Conservation (phyloP, 2,797 vertebrate species). For the Botia almorhae region DNA sequence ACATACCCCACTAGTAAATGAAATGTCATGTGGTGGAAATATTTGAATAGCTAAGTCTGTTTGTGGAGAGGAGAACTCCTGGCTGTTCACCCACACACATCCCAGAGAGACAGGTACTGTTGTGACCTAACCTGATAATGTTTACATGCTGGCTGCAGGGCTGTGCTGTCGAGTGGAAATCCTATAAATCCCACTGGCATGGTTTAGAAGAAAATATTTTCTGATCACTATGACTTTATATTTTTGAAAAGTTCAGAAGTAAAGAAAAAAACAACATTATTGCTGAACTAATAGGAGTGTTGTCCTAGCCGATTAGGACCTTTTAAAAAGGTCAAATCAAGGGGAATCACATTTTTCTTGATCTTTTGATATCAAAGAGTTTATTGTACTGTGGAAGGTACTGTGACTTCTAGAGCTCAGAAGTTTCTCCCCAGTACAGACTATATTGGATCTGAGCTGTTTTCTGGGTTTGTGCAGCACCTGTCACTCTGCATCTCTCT, state of each 20-base stretch:
- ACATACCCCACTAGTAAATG: background rate
- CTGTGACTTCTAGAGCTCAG: too few species aligned
- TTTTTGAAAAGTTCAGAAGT: too few species aligned
- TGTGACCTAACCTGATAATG: slow-evolving; percentile 52
- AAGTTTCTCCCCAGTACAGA: too few species aligned
- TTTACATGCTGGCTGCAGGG: slow-evolving; percentile 50
- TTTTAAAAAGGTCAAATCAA: background rate
- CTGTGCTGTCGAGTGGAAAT: slow-evolving; percentile 44
- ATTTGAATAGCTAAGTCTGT: slow-evolving; percentile 32
- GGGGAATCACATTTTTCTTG: background rate
- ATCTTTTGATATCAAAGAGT: too few species aligned
- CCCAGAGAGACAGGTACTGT: slow-evolving; percentile 47
- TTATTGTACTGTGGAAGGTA: too few species aligned
- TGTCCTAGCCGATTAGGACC: background rate
- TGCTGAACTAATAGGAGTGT: background rate
- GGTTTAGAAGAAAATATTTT: background rate
- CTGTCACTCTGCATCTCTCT: background rate
- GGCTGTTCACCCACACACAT: slow-evolving; percentile 46
- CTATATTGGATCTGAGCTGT: background rate
- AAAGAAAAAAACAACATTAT: background rate
- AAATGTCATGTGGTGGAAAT: slow-evolving; percentile 20
- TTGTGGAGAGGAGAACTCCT: slow-evolving; percentile 23
- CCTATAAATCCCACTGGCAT: slow-evolving; percentile 27
- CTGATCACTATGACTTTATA: background rate
- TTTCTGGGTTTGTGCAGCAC: background rate